Evolutionary conservation across 2,797 vertebrate species (phyloP).

Genomic region (Cichlasoma orientale): DNA sequence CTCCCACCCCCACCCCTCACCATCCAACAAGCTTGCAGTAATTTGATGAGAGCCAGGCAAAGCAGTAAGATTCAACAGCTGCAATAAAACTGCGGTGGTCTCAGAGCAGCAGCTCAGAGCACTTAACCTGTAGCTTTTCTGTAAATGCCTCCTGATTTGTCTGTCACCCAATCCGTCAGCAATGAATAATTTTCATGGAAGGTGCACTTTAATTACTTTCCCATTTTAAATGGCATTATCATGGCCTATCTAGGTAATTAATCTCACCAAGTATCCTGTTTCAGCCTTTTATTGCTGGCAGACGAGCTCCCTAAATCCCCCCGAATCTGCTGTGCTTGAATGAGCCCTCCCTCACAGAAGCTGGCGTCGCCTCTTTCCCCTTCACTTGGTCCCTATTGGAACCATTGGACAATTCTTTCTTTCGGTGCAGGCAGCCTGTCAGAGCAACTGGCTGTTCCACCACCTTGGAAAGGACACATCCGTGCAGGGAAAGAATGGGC

Average conservation of each 20-base stretch:
- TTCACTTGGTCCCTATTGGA: slow-evolving; percentile 55
- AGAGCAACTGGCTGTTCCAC: slow-evolving; percentile 48
- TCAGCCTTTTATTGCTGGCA: slow-evolving; percentile 95
- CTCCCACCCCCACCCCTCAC: neutral
- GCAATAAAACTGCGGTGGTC: slow-evolving; percentile 78
- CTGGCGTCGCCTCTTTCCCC: slow-evolving; percentile 68
- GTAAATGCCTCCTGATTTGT: slow-evolving; percentile 94
- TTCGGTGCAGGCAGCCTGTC: slow-evolving; percentile 61
- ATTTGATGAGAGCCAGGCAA: slow-evolving; percentile 78
- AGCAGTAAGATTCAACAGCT: slow-evolving; percentile 82
- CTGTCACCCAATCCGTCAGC: slow-evolving; percentile 98
- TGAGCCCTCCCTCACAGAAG: slow-evolving; percentile 84
- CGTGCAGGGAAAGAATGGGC: slow-evolving; percentile 19
- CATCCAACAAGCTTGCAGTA: slow-evolving; percentile 60
- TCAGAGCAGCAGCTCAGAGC: slow-evolving; percentile 80
- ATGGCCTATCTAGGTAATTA: slow-evolving; percentile 98
- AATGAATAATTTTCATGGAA: slow-evolving; percentile 99
- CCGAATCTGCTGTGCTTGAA: slow-evolving; percentile 91
- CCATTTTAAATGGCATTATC: slow-evolving; percentile 99
- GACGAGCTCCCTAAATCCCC: slow-evolving; percentile 91
- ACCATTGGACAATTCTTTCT: slow-evolving; percentile 63
- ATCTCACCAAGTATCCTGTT: slow-evolving; percentile 99
- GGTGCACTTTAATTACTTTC: slow-evolving; percentile 99
- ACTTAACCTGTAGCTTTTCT: slow-evolving; percentile 96
- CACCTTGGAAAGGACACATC: slow-evolving; percentile 46